Evolutionary conservation across 2,888 invertebrate species (phyloP).

Genomic region (Cremastinae sp.): DNA sequence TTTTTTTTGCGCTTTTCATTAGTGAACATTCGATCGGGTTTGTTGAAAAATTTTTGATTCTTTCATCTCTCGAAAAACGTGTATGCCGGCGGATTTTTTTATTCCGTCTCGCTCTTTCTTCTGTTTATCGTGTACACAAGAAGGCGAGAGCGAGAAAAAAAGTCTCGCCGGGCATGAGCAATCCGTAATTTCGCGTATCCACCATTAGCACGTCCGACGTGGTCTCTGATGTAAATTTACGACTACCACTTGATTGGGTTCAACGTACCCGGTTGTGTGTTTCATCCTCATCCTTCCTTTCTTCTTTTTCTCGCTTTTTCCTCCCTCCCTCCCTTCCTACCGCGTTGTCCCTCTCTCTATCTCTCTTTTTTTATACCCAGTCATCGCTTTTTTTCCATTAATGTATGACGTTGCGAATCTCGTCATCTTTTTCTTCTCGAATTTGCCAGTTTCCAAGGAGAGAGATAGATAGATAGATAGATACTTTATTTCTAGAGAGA

Average conservation of each 20-base stretch:
- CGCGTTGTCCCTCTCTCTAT: not conserved
- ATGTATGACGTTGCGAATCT: slow-evolving; percentile 9
- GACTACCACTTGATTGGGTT: slow-evolving; percentile 80
- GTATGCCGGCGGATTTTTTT: slow-evolving; percentile 1
- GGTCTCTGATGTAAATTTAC: slow-evolving; percentile 79
- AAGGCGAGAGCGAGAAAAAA: slow-evolving; percentile 7
- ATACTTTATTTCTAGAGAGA: no score
- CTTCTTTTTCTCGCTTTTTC: slow-evolving; percentile 18
- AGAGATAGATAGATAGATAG: no score
- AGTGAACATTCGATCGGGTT: no score
- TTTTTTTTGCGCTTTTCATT: not conserved
- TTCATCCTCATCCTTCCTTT: slow-evolving; percentile 49
- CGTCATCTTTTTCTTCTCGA: slow-evolving; percentile 5
- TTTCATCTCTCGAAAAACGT: slow-evolving; percentile 1
- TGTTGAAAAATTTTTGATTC: no score
- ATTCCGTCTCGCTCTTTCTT: slow-evolving; percentile 4
- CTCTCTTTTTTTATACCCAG: not conserved
- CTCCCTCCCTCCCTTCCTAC: not conserved
- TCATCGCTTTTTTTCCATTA: slow-evolving; percentile 28
- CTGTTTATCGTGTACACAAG: slow-evolving; percentile 30
- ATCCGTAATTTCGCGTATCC: slow-evolving; percentile 74
- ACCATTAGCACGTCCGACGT: slow-evolving; percentile 74
- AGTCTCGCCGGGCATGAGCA: slow-evolving; percentile 42
- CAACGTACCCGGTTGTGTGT: slow-evolving; percentile 72
- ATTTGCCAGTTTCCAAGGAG: no score